Conservation (phyloP, 2,113 vertebrate genomes). For the Tichodroma muraria region DNA sequence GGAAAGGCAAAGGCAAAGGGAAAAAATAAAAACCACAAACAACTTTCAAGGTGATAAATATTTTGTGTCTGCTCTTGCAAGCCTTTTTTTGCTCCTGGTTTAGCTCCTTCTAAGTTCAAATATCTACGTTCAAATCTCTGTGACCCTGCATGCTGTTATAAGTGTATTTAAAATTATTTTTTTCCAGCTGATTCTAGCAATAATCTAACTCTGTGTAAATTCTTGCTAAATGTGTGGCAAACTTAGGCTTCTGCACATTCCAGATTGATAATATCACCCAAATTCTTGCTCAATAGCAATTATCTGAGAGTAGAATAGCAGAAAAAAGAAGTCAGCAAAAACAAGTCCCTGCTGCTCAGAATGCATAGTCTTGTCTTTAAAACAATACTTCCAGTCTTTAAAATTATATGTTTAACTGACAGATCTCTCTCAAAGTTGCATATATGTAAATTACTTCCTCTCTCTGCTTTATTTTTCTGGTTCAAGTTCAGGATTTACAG, state of each 20-base stretch:
- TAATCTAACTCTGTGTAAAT: neutral
- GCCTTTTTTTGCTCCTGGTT: neutral
- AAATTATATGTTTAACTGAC: neutral
- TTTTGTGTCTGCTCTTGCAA: neutral
- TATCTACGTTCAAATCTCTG: neutral
- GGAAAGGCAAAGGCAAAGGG: fast-evolving
- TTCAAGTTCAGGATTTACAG: neutral
- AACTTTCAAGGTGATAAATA: neutral
- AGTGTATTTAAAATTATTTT: neutral
- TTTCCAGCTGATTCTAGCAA: neutral
- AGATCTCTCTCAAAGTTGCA: neutral
- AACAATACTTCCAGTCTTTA: neutral
- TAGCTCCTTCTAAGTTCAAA: neutral
- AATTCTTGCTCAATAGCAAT: neutral
- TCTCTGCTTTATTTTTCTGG: neutral
- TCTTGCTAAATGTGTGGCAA: neutral
- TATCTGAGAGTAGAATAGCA: neutral
- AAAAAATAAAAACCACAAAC: too few relatives aligned
- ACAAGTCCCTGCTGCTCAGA: neutral
- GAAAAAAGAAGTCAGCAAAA: neutral
- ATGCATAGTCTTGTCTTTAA: neutral
- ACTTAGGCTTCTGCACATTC: neutral
- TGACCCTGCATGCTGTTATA: neutral
- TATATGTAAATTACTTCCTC: neutral
- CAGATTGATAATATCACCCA: neutral